Base-by-base conservation (phyloP, 2,113 vertebrate genomes). In the Lutjanus erythropterus region DNA sequence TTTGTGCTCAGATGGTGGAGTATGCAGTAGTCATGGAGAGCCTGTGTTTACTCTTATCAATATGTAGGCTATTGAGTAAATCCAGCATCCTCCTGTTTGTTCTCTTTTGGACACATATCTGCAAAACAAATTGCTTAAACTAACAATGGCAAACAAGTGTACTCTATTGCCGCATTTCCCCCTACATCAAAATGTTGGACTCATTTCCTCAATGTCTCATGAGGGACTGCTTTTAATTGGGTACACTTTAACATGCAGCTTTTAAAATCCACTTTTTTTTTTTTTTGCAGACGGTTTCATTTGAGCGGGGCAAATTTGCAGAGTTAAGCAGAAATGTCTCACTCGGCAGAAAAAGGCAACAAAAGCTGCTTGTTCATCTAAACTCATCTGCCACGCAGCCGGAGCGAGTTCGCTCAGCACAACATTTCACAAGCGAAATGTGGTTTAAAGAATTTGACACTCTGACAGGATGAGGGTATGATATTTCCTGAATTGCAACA, bases 311-410 rank as follows among this genome's bases (percentile, higher is more conserved):
- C 35, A 67, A 80, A 86, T 89, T 52, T 94, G 92, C 93, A 79
- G 89, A 83, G 80, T 78, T 75, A 86, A 91, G 92, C 90, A 92
- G 61, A 94, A 92, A 86, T 7, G 56, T 86, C 70, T 85, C 68
- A 52, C 64, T 80, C 55, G 5, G 56, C 60, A 68, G 59, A 71
- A 66, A 31, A 35, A 78, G 46, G 78, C 74, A 86, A 84, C 78
- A 86, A 85, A 89, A 88, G 86, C 72, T 80, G 87, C 87, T 88
- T 83, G 88, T 93, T 91, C 81, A 80, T 90, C 78, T 89, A 68
- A 90, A 90, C 46, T 58, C 65, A 77, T 78, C 81, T 89, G 79
- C 81, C 74, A 33, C 50, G 6, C 70, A 78, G 61, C 81, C 60
- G 62, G 8, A 80, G 81, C 7, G 5, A 58, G 60, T 83, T 87